Evolutionary conservation across 2,113 vertebrate genomes (phyloP), one percentile per base, ranked within the genome.

Genomic region (Sisor rabdophorus): DNA sequence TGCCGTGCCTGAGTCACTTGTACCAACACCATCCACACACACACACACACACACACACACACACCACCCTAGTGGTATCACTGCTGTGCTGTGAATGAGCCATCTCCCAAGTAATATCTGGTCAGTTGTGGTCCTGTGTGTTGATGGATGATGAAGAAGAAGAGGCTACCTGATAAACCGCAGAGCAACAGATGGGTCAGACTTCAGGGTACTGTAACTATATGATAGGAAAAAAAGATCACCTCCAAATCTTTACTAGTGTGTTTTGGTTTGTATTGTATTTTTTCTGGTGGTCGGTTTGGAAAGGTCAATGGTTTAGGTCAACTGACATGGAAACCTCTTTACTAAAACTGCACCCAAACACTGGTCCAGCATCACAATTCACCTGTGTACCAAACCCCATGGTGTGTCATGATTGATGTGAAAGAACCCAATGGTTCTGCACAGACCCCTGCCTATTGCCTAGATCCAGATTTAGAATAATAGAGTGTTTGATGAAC

Each of bases 1-100:
- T 52, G 47, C 65, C 52, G 65, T 2, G 24, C 22, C 47, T 69
- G 65, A 69, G 24, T 69, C 65, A 28, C 65, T 50, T 3, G 1
- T 52, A 69, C 65, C 24, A 69, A 24, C 65, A 69, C 1, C 50
- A 52, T 19, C 15, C 50, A 52, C 50, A 52, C 15, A 52, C 44
- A 52, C 47, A 69, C 65, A 69, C 22, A 26, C 9, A 52, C 50
- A 50, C 48, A 52, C 50, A 52, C 44, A 52, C 47, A 69, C 65
- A 69, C 22, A 26, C 22, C 22, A 50, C 16, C 47, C 26, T 30
- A 47, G 22, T 47, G 30, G 24, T 52, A 47, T 52, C 65, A 69
- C 47, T 52, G 48, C 65, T 69, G 65, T 69, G 65, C 65, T 52
- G 47, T 30, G 65, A 69, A 69, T 69, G 65, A 69, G 65, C 65